phyloP scores from a whole-genome alignment of 1,140 invertebrate genomes.

The Holotrichia oblita region DNA sequence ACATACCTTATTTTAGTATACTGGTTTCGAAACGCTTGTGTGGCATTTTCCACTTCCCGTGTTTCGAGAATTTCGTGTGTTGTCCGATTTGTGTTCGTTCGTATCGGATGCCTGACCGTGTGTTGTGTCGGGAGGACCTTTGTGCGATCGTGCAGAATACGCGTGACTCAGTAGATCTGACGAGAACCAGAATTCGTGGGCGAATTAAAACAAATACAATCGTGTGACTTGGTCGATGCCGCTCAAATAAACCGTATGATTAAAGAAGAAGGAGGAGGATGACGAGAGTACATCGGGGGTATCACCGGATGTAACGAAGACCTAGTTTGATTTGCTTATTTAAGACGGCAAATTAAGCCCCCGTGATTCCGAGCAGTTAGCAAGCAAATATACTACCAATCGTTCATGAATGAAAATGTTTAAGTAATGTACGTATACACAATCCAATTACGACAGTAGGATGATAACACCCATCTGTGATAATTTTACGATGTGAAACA shows the following conservation, averaged over 20 bases:
- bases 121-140: background rate
- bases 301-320: background rate
- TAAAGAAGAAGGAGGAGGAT: background rate
- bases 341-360: background rate
- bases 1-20: background rate
- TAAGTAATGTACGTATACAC: too few species aligned
- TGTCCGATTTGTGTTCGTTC: background rate
- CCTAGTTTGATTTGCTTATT: background rate
- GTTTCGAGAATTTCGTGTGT: background rate
- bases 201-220: slow-evolving; percentile 7
- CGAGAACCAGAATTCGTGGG: background rate
- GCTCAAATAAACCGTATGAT: background rate
- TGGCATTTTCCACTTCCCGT: slow-evolving; percentile 10
- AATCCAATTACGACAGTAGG: too few species aligned
- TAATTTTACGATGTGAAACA: too few species aligned
- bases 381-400: background rate
- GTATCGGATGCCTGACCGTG: background rate
- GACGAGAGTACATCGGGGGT: background rate
- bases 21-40: background rate
- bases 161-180: background rate
- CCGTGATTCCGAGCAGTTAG: background rate
- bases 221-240: background rate
- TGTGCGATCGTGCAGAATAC: slow-evolving; percentile 6
- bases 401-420: too few species aligned
- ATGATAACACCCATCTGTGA: too few species aligned